phyloP scores from a whole-genome alignment of 1,140 invertebrate genomes.

The Zaprionus camerounensis region DNA sequence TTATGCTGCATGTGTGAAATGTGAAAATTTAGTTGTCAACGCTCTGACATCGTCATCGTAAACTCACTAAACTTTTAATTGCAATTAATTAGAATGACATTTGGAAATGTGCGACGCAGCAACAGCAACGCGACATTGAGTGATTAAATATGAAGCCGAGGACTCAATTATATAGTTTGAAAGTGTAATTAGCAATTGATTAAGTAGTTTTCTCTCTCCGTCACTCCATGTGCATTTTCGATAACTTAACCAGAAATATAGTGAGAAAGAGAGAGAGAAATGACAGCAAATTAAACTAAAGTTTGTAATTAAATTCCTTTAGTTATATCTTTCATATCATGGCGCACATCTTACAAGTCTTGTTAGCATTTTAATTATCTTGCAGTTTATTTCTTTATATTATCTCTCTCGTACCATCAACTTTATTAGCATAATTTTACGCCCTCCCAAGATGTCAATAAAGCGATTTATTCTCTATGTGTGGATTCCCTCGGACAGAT shows the following conservation, averaged over 20 bases:
- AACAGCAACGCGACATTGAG: slow-evolving; percentile 30
- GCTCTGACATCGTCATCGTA: slow-evolving; percentile 7
- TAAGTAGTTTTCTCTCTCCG: neutral
- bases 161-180: slow-evolving; percentile 26
- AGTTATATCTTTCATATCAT: no score
- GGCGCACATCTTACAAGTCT: neutral
- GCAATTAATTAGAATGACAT: slow-evolving; percentile 71
- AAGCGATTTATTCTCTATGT: slow-evolving; percentile 15
- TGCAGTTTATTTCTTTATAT: neutral
- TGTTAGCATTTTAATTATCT: neutral
- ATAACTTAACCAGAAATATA: neutral
- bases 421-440: slow-evolving; percentile 7
- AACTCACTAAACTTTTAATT: slow-evolving; percentile 58
- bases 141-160: slow-evolving; percentile 24
- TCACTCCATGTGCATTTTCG: neutral
- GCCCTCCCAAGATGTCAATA: slow-evolving; percentile 32
- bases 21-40: slow-evolving; percentile 41
- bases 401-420: neutral
- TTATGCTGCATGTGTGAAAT: slow-evolving; percentile 12
- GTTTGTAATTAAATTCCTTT: no score
- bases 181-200: slow-evolving; percentile 27
- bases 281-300: no score
- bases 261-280: no score
- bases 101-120: slow-evolving; percentile 35
- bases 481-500: slow-evolving; percentile 6